These are phyloP conservation scores for Pantherophis alleghaniensis DNA, from an alignment of 2,797 vertebrate species.

Conservation along the genomic window DNA sequence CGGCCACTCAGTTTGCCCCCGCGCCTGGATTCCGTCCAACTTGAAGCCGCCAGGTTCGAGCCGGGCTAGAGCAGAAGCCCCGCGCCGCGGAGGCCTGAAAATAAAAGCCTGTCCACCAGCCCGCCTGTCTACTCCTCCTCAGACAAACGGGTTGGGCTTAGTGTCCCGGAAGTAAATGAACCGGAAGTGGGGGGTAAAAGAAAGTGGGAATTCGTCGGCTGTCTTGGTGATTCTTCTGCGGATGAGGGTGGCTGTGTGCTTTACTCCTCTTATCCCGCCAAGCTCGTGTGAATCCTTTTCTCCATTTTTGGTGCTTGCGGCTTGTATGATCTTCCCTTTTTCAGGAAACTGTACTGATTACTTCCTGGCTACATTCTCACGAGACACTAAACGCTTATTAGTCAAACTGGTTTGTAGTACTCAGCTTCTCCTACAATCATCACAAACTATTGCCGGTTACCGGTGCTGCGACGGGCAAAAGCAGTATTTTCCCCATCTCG, in stretches of 20 bases:
- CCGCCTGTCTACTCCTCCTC: background rate
- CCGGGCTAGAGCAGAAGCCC: background rate
- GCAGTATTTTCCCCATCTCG: background rate
- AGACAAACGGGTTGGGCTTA: background rate
- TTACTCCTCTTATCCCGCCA: background rate
- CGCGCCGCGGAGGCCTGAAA: background rate
- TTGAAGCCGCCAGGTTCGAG: background rate
- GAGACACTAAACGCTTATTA: background rate
- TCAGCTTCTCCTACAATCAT: background rate
- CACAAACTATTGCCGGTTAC: background rate
- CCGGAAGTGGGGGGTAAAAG: background rate
- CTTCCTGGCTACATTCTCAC: background rate
- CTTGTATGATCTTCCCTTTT: background rate
- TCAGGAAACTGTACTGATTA: background rate
- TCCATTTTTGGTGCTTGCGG: no score
- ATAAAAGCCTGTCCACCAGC: no score
- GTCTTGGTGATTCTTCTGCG: background rate
- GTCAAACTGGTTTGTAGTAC: background rate
- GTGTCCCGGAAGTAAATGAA: constrained; percentile 21
- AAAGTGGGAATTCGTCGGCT: no score
- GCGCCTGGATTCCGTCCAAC: background rate
- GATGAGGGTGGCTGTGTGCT: accelerated
- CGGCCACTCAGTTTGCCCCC: background rate
- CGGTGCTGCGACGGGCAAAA: background rate
- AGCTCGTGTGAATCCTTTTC: background rate